Conservation (phyloP, 2,113 vertebrate genomes). For the Cryptomyrus ogoouensis region DNA sequence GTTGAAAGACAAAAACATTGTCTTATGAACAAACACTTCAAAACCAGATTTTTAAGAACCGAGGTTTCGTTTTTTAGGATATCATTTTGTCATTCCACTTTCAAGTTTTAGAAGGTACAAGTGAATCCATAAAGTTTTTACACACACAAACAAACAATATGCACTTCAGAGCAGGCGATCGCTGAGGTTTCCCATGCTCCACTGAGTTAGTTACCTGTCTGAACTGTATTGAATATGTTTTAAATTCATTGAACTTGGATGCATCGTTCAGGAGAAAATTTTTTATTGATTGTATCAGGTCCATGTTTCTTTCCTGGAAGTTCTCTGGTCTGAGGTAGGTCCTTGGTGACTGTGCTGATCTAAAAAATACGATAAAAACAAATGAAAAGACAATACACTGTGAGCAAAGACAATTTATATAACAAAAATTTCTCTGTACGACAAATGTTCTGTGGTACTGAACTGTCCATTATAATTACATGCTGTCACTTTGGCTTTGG, state of each 20-base stretch:
- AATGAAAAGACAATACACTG: background rate
- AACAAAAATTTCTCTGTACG: background rate
- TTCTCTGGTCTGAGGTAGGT: constrained; percentile 82
- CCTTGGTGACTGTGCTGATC: constrained; percentile 38
- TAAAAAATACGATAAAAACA: constrained; percentile 4
- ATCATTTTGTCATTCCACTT: background rate
- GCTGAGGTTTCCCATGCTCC: background rate
- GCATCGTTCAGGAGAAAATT: constrained; percentile 80
- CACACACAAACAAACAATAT: background rate
- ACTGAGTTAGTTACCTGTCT: constrained; percentile 72
- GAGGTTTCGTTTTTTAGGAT: background rate
- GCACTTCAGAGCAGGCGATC: background rate
- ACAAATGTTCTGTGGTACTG: background rate
- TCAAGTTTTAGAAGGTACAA: background rate
- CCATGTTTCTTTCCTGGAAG: constrained; percentile 87
- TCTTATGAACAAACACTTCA: background rate
- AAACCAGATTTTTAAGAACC: background rate
- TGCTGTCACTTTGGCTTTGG: background rate
- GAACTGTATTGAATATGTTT: constrained; percentile 88
- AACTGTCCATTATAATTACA: background rate
- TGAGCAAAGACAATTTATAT: background rate
- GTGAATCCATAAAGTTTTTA: background rate
- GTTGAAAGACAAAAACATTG: background rate
- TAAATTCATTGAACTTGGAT: constrained; percentile 86
- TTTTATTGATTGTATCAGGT: constrained; percentile 87